phyloP scores from a whole-genome alignment of 2,888 invertebrate genomes.

The Athetis lepigone region DNA sequence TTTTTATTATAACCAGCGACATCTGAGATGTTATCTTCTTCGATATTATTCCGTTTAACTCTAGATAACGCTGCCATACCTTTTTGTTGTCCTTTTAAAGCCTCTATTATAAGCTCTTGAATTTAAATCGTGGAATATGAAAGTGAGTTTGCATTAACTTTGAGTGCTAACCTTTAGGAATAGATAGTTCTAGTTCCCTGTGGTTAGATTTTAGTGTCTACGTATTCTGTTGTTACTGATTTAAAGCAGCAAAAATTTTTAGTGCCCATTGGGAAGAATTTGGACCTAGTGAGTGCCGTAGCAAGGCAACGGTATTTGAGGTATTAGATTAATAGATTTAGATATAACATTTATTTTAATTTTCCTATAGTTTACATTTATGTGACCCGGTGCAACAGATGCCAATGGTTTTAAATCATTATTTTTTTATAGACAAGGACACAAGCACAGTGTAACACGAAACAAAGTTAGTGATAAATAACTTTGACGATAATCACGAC shows the following conservation, averaged over 20 bases:
- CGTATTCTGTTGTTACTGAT: neutral
- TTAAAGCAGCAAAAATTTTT: no score
- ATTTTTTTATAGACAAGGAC: no score
- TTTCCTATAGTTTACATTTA: neutral
- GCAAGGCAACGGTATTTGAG: neutral
- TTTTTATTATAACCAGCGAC: constrained; percentile 59
- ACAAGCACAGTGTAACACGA: neutral
- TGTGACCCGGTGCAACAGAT: neutral
- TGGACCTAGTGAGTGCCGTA: neutral
- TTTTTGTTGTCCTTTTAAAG: constrained; percentile 55
- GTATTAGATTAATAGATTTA: neutral
- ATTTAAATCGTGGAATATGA: constrained; percentile 27
- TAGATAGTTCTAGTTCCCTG: neutral
- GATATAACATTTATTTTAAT: neutral
- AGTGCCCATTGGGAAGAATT: no score
- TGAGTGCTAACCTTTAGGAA: neutral
- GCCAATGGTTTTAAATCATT: neutral
- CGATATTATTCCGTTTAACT: constrained; percentile 57
- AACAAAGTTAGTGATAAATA: neutral
- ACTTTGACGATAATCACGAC: neutral
- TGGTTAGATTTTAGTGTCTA: no score
- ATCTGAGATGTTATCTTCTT: constrained; percentile 50
- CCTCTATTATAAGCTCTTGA: constrained; percentile 40
- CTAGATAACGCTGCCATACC: constrained; percentile 37
- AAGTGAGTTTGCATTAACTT: constrained; percentile 4